Evolutionary conservation across 2,888 invertebrate species (phyloP).

Genomic region (Yponomeuta malinellus): DNA sequence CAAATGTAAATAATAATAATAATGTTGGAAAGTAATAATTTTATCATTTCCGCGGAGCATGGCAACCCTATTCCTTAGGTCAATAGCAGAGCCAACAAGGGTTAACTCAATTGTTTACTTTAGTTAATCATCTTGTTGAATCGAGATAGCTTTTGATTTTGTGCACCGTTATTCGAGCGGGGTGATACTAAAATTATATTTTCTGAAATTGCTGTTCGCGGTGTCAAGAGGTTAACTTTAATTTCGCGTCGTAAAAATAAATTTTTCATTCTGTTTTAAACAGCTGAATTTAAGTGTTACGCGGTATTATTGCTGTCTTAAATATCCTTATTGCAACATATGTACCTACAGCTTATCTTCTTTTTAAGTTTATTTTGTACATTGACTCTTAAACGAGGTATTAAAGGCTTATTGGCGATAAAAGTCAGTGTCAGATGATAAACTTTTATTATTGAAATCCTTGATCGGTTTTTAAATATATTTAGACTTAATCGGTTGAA

Average conservation of each 20-base stretch:
- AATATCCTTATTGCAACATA: background rate
- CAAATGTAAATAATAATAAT: no score
- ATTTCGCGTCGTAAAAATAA: background rate
- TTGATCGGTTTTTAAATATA: background rate
- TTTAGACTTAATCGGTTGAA: background rate
- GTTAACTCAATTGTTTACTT: slow-evolving; percentile 35
- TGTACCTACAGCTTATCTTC: slow-evolving; percentile 27
- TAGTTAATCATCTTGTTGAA: slow-evolving; percentile 13
- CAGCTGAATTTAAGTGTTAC: slow-evolving; percentile 3
- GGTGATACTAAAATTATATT: background rate
- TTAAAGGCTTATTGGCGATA: slow-evolving; percentile 10
- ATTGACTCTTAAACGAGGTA: slow-evolving; percentile 2
- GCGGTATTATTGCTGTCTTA: background rate
- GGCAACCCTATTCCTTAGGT: slow-evolving; percentile 20
- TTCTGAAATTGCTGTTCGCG: background rate
- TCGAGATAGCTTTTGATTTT: slow-evolving; percentile 9
- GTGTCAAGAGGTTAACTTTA: background rate
- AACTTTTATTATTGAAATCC: slow-evolving; percentile 8
- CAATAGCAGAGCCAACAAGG: slow-evolving; percentile 38
- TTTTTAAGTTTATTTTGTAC: slow-evolving; percentile 21
- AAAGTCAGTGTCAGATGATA: slow-evolving; percentile 8
- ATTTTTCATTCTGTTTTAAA: background rate
- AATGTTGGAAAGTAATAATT: no score
- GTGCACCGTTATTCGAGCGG: background rate
- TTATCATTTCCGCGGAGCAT: background rate